Evolutionary conservation across 2,113 vertebrate species (phyloP), one percentile per base, ranked within the genome.

Genomic region (Malaclemys terrapin): DNA sequence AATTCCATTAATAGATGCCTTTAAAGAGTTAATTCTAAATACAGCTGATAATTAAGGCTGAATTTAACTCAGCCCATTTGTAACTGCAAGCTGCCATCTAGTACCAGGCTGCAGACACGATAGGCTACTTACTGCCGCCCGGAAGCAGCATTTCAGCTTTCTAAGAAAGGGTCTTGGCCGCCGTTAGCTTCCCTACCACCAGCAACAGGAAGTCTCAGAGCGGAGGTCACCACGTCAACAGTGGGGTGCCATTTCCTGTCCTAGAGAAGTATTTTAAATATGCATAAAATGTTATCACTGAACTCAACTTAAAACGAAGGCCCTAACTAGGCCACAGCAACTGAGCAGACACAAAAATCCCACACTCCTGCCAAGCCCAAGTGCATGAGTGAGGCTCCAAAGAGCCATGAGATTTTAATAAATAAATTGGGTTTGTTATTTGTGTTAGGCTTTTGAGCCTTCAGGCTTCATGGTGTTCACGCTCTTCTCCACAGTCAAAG

Each of bases 301-400:
- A 78, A 81, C 31, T 38, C 91, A 95, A 83, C 81, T 69, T 93
- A 69, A 53, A 83, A 7, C 27, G 54, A 84, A 86, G 94, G 84
- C 95, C 85, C 94, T 95, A 93, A 85, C 86, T 84, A 8, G 85
- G 85, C 91, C 84, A 91, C 85, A 90, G 95, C 78, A 95, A 95
- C 72, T 45, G 4, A 94, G 88, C 82, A 24, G 75, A 76, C 90
- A 95, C 85, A 76, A 88, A 93, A 84, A 45, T 25, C 72, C 72
- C 20, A 76, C 5, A 27, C 38, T 76, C 8, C 38, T 5, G 69
- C 90, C 87, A 81, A 94, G 91, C 87, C 92, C 93, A 91, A 93
- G 95, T 94, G 93, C 94, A 96, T 83, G 91, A 94, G 93, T 17
- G 86, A 84, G 91, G 97, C 96, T 96, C 96, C 95, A 96, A 96